A percentile compares a stretch with the other conserved stretches of the same genome.
phyloP scores from a whole-genome alignment of 1,140 invertebrate genomes.

The Portunus trituberculatus region DNA sequence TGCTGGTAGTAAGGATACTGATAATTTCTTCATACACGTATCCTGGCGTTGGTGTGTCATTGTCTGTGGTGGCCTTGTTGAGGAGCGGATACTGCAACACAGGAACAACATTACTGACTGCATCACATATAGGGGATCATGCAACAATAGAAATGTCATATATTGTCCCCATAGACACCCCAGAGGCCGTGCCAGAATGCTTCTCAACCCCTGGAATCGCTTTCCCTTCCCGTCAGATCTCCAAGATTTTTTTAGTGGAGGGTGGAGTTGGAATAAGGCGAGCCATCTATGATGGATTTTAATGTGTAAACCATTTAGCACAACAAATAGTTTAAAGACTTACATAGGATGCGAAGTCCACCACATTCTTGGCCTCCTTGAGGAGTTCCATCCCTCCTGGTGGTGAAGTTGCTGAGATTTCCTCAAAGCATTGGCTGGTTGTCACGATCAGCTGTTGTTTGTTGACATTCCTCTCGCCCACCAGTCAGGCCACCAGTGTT shows the following conservation, averaged over 20 bases:
- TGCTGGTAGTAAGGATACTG: conserved; percentile 60
- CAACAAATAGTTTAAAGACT: background rate
- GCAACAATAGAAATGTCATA: no score
- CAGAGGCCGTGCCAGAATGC: no score
- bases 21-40: conserved; percentile 72
- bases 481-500: background rate
- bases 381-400: conserved; percentile 55
- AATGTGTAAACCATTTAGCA: no score
- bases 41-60: conserved; percentile 66
- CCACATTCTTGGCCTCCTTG: conserved; percentile 64
- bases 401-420: background rate
- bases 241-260: no score
- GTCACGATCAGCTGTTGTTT: background rate
- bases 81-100: conserved; percentile 66
- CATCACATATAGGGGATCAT: no score
- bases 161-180: no score
- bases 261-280: no score
- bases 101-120: background rate
- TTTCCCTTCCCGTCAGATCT: no score
- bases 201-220: no score
- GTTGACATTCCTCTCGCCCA: background rate
- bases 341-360: conserved; percentile 69
- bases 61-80: conserved; percentile 66
- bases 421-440: background rate
- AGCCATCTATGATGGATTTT: no score